Evolutionary conservation across 92 coral and sea anemone species (phyloP), one percentile per base, ranked within the genome.

Genomic region (Phymanthus crucifer): DNA sequence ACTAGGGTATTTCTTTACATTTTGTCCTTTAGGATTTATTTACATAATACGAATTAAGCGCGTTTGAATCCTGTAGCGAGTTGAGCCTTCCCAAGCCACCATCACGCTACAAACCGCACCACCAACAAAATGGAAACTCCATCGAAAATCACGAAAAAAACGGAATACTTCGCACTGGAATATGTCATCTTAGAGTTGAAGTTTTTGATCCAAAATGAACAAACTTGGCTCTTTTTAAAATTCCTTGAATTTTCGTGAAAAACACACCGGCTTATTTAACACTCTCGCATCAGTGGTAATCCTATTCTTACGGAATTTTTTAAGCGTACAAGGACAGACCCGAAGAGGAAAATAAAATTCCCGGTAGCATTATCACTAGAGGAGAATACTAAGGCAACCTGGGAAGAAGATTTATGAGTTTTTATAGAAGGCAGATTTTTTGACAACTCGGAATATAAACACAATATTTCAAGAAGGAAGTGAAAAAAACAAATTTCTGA

Each of bases 311-410:
- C 9, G 45, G 64, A 77, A 77, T 64, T 38, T 77, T 58, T 77
- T 77, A 77, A 65, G 81, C 72, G 23, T 26, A 77, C 81, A 77
- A 50, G 78, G 10, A 76, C 47, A 66, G 61, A 68, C 58, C 58
- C 19, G 2, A 38, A 61, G 38, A 61, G 40, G 40, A 64, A 61
- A 77, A 77, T 64, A 77, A 32, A 77, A 36, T 33, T 77, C 36
- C 35, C 68, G 34, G 64, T 23, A 19, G 33, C 11, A 34, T 33
- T 26, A 50, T 9, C 38, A 32, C 29, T 34, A 34, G 34, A 27
- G 29, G 29, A 61, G 32, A 77, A 77, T 77, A 64, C 71, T 21
- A 77, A 77, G n/a, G 81, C 81, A 77, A 77, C 81, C 1, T 69
- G 29, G 46, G 10, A 35, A 70, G 1, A 54, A 75, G 79, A 75